These are phyloP conservation scores for Diprion similis DNA, from an alignment of 1,140 invertebrate species.

Conservation along the genomic window DNA sequence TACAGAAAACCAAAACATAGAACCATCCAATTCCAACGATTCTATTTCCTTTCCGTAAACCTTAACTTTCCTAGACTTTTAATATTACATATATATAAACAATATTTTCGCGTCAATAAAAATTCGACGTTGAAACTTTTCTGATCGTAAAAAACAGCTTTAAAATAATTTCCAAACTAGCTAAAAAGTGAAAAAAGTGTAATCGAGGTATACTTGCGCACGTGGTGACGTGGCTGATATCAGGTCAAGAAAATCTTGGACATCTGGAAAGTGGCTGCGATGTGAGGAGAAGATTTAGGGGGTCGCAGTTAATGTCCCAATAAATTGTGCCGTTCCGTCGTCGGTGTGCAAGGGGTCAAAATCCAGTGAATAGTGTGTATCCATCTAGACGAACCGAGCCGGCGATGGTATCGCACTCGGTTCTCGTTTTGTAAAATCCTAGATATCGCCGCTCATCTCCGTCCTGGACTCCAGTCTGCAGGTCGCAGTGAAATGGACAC, in stretches of 20 bases:
- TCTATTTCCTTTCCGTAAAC: too few species aligned
- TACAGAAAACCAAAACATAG: too few species aligned
- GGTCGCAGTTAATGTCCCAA: neutral
- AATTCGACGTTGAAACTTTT: too few species aligned
- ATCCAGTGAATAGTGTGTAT: neutral
- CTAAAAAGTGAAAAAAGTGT: too few species aligned
- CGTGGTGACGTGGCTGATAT: neutral
- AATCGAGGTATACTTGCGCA: too few species aligned
- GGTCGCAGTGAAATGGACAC: neutral
- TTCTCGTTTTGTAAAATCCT: neutral
- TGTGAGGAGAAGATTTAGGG: neutral
- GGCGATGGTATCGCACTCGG: neutral
- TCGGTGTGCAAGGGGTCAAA: neutral
- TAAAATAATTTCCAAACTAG: too few species aligned
- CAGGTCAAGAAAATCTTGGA: neutral
- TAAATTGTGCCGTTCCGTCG: neutral
- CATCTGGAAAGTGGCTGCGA: neutral
- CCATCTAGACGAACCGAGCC: neutral
- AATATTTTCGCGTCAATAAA: too few species aligned
- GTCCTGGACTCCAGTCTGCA: neutral
- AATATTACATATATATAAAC: too few species aligned
- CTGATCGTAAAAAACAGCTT: too few species aligned
- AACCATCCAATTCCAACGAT: too few species aligned
- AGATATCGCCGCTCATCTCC: slow-evolving; percentile 1
- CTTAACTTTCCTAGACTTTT: too few species aligned